Evolutionary conservation across 2,113 vertebrate species (phyloP), one percentile per base, ranked within the genome.

Genomic region (Serinus canaria): DNA sequence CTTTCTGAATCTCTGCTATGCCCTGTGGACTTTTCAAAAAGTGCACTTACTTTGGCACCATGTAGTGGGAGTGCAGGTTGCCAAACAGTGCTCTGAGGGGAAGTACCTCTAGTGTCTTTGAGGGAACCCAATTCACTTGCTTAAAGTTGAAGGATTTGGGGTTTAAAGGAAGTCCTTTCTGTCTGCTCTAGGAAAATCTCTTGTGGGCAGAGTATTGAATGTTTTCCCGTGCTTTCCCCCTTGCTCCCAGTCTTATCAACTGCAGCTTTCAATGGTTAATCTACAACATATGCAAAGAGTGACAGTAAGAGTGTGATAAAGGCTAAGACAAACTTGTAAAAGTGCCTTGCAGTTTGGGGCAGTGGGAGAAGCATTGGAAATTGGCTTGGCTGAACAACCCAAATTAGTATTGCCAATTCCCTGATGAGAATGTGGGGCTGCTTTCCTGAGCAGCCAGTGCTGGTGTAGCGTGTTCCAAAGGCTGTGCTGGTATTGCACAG

Each of bases 391-490:
- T 68, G 58, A 68, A 3, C 39, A 55, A 23, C 24, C 37, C 31
- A 23, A 37, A 28, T 25, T 18, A 11, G 1, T 41, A 13, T 84
- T 63, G n/a, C 25, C n/a, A 37, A 3, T 47, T 66, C 33, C 6
- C 16, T 55, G 55, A 13, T 0, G 1, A 62, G 72, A 70, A 50
- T 0, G 1, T 15, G 17, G 20, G 28, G 13, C 35, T 47, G 27
- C 49, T 56, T 72, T 92, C 55, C 84, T 17, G 12, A 50, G 56
- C 31, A 58, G 47, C 27, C 0, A 0, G 0, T 39, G 50, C 52
- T n/a, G 7, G 6, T 3, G 21, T 28, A 30, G 27, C 0, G 0
- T 15, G 11, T n/a, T 37, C 43, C 1, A 1, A 87, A n/a, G n/a
- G 37, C 52, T 50, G 37, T 4, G 1, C 27, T 31, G 64, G 25